Evolutionary conservation across 2,797 vertebrate species (phyloP), one percentile per base, ranked within the genome.

Genomic region (Fistularia commersonii): DNA sequence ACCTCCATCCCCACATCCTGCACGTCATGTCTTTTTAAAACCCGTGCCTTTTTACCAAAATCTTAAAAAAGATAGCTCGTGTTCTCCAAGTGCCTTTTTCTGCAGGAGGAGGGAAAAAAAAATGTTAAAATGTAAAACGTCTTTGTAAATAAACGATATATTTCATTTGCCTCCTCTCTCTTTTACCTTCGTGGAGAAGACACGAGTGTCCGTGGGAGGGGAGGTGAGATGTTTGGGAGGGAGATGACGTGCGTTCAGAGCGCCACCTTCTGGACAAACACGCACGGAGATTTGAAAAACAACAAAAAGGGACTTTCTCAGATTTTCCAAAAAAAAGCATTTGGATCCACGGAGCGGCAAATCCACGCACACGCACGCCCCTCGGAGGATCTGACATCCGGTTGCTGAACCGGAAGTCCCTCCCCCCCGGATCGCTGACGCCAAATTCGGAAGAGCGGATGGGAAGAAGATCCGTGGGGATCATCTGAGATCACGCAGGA

Each of bases 91-190:
- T 90, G 90, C 89, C 90, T 90, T 86, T 65, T 63, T 64, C 23
- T 23, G 23, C 23, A 23, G 64, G 51, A 53, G 75, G 78, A 60
- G 14, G 64, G 51, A 37, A 48, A 9, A 62, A 50, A 60, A 72
- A 57, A 83, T 68, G 82, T 82, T 73, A 77, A 79, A 87, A 83
- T 87, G 68, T 82, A 79, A 89, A 23, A 77, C 55, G 53, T 64
- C 69, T 69, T 77, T 89, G 89, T 89, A 89, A 92, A 91, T 91
- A 91, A 91, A 91, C 61, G 57, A 43, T 75, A 74, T 88, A 80
- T 81, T 86, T 83, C 72, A 68, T 15, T 64, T 42, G 12, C n/a
- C 46, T 13, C 48, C 48, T 41, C 14, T 34, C 6, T 34, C 6
- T 42, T 9, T 6, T 8, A 23, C 4, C 23, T 23, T 4, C 4